phyloP scores from a whole-genome alignment of 2,888 invertebrate genomes.

The Papilio demoleus region DNA sequence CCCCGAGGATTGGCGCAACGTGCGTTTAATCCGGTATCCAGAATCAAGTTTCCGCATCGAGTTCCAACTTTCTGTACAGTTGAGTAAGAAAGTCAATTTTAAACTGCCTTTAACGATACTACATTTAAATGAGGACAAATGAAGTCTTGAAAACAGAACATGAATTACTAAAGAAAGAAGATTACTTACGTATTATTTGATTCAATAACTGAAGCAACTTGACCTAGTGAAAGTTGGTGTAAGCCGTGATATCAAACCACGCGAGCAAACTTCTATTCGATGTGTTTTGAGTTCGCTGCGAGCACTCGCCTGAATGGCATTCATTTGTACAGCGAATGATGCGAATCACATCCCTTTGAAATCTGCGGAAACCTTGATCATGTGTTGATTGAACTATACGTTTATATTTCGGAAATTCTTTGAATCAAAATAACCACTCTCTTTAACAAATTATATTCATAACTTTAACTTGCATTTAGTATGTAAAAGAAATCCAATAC shows the following conservation, averaged over 20 bases:
- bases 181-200: not conserved
- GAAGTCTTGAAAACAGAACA: slow-evolving; percentile 26
- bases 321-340: slow-evolving; percentile 17
- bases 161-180: slow-evolving; percentile 2
- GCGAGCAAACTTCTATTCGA: not conserved
- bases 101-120: slow-evolving; percentile 41
- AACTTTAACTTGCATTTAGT: too few relatives aligned
- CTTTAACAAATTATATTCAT: too few relatives aligned
- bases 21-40: slow-evolving; percentile 37
- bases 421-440: not conserved
- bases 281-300: not conserved
- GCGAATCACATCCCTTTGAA: slow-evolving; percentile 16
- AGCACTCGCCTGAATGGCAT: slow-evolving; percentile 15
- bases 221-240: slow-evolving; percentile 17
- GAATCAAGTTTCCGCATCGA: slow-evolving; percentile 37
- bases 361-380: slow-evolving; percentile 3
- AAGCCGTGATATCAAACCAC: not conserved
- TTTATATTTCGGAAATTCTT: slow-evolving; percentile 11
- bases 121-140: slow-evolving; percentile 39
- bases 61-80: slow-evolving; percentile 39
- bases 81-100: slow-evolving; percentile 41
- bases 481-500: slow-evolving; percentile 8
- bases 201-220: not conserved
- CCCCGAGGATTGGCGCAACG: slow-evolving; percentile 36
- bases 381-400: not conserved